These are phyloP conservation scores for Drosophila lutescens DNA, from an alignment of 2,888 invertebrate genomes.

Conservation along the genomic window DNA sequence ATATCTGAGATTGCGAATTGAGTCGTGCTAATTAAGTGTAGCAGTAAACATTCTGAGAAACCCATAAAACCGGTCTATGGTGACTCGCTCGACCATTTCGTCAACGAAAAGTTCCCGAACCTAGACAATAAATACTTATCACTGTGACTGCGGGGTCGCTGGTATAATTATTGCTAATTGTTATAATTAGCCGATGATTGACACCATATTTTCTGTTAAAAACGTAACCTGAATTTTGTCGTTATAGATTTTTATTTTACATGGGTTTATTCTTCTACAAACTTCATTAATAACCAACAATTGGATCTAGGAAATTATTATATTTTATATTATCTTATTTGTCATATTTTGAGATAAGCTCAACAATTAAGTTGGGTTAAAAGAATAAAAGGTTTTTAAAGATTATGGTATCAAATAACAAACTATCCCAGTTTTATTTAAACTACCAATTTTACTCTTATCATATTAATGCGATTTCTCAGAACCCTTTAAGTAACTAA, in stretches of 20 bases:
- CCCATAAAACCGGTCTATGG: constrained; percentile 29
- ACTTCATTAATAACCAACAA: no score
- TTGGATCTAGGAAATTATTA: no score
- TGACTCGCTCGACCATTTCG: constrained; percentile 2
- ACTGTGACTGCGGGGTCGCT: constrained; percentile 5
- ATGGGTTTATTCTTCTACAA: no score
- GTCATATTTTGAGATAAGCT: no score
- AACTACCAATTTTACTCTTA: neutral
- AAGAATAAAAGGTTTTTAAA: no score
- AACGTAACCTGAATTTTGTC: neutral
- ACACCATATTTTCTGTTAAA: constrained; percentile 10
- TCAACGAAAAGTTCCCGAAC: constrained; percentile 27
- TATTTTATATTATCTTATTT: no score
- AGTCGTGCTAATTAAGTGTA: constrained; percentile 33
- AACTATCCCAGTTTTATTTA: neutral
- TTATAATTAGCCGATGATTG: constrained; percentile 25
- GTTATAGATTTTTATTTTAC: no score
- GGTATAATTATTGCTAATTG: constrained; percentile 43
- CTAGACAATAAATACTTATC: constrained; percentile 43
- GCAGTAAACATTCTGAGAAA: constrained; percentile 29
- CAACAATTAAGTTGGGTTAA: no score
- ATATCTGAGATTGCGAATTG: constrained; percentile 36
- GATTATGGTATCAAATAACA: no score
- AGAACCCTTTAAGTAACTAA: neutral
- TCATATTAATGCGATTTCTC: neutral